Conservation (phyloP, 2,797 vertebrate genomes). For the Stomatorhinus walkeri region DNA sequence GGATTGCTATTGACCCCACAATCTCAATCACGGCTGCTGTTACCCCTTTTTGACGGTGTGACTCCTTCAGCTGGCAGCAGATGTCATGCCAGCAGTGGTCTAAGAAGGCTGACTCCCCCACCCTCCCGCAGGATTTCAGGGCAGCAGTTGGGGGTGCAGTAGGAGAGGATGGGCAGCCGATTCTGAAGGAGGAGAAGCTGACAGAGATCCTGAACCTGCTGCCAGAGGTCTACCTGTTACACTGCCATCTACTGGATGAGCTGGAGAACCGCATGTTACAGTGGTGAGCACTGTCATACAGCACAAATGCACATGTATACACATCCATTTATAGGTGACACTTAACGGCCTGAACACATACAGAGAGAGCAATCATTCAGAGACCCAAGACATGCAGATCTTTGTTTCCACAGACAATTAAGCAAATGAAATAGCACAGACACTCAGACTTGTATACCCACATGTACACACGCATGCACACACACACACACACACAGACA, state of each 20-base stretch:
- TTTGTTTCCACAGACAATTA: neutral
- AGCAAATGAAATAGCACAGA: neutral
- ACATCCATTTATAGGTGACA: neutral
- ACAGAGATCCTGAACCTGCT: slow-evolving; percentile 74
- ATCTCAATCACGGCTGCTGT: neutral
- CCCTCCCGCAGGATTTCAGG: slow-evolving; percentile 66
- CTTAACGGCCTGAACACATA: neutral
- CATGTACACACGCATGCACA: neutral
- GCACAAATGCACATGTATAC: neutral
- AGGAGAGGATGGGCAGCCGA: slow-evolving; percentile 57
- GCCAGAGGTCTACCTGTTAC: slow-evolving; percentile 74
- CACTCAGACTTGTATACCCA: neutral
- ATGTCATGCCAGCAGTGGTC: neutral
- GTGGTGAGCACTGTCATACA: slow-evolving; percentile 58
- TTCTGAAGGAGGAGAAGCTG: slow-evolving; percentile 66
- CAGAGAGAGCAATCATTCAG: neutral
- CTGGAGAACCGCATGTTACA: slow-evolving; percentile 72
- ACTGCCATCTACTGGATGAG: slow-evolving; percentile 72
- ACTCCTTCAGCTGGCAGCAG: neutral
- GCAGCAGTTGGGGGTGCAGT: slow-evolving; percentile 60
- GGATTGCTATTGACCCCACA: neutral
- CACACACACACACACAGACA: neutral
- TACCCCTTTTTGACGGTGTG: neutral
- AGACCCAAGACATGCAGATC: neutral
- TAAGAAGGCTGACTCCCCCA: neutral